Evolutionary conservation across 2,797 vertebrate species (phyloP), one percentile per base, ranked within the genome.

Genomic region (Ceyx erithaca): DNA sequence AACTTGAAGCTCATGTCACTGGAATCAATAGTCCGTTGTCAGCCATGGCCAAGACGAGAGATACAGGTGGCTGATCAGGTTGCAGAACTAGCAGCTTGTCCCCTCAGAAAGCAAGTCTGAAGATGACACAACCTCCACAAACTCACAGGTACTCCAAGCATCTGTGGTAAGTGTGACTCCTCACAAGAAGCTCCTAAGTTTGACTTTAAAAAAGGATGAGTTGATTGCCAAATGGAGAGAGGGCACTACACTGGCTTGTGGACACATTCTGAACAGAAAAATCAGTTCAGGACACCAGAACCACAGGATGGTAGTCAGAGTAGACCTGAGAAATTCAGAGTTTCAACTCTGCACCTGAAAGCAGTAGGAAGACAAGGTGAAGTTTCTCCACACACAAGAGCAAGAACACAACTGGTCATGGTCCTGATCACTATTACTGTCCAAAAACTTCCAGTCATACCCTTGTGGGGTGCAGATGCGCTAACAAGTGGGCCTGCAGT

Each of bases 381-480:
- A 68, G 49, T 68, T 64, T 40, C 48, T 71, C 18, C 28, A 17
- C 9, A 63, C 35, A 46, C 23, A 72, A 30, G 62, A 30, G 62
- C 14, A 70, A 79, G 51, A 21, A 71, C 58, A 28, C 20, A 45
- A 30, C 19, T 52, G 30, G 51, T 30, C 28, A 52, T 30, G 51
- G 51, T 17, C 28, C 49, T 30, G 26, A 52, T 16, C 26, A 52
- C 28, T 30, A 19, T 30, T 55, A 30, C 52, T 28, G 25, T 4
- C 10, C 23, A 63, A 85, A 64, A 46, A 25, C 5, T 8, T 28
- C 40, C 40, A 37, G 33, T 35, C 43, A 55, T 49, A 30, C 8
- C 10, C 2, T 9, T 1, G 2, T 28, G 3, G 33, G 20, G 30
- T 26, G 10, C n/a, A 31, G 43, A 40, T 15, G 14, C n/a, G 33